phyloP scores from a whole-genome alignment of 2,888 invertebrate genomes.

The Drosophila niveifrons region DNA sequence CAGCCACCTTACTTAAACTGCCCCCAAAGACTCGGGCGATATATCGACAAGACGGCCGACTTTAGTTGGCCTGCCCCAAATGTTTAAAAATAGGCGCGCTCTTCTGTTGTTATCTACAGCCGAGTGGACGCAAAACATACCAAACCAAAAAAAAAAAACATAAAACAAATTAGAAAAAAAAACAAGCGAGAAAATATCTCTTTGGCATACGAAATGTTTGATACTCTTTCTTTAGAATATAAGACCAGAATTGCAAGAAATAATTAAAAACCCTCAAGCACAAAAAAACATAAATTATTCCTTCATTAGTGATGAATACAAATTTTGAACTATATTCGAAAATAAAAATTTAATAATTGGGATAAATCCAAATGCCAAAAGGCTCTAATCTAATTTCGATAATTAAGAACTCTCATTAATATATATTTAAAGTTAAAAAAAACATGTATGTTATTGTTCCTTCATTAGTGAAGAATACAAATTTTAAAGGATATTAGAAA shows the following conservation, averaged over 20 bases:
- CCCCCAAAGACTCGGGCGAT: constrained; percentile 37
- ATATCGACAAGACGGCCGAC: constrained; percentile 67
- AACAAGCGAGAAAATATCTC: neutral
- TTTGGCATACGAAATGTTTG: neutral
- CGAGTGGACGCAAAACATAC: constrained; percentile 50
- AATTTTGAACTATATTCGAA: no score
- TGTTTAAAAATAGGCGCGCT: constrained; percentile 70
- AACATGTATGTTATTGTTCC: no score
- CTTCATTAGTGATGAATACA: no score
- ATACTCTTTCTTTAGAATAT: constrained; percentile 3
- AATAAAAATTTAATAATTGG: no score
- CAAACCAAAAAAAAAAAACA: constrained; percentile 27
- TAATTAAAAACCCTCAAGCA: no score
- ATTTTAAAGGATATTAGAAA: no score
- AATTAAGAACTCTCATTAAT: no score
- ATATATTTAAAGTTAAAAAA: no score
- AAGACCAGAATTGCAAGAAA: neutral
- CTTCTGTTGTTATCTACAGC: constrained; percentile 67
- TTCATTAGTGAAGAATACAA: no score
- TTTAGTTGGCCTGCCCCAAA: constrained; percentile 73
- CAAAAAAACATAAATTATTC: no score
- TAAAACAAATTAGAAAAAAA: constrained; percentile 17
- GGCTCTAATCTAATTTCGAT: no score
- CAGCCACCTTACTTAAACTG: constrained; percentile 9
- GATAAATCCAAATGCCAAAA: no score